phyloP scores from a whole-genome alignment of 2,113 vertebrate genomes.

The Copsychus sechellarum region DNA sequence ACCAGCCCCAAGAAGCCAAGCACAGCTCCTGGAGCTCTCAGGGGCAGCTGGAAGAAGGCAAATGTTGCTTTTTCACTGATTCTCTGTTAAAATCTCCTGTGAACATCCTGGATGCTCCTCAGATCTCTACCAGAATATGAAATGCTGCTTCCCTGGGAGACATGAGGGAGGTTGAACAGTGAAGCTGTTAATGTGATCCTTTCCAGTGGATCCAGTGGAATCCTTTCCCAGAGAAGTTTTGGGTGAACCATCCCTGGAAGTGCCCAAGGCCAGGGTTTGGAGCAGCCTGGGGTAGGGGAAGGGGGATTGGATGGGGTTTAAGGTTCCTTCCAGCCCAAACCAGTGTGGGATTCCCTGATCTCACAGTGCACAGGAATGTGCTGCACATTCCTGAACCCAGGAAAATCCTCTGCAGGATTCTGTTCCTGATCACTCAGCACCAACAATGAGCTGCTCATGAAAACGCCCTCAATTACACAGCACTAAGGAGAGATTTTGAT shows the following conservation, averaged over 20 bases:
- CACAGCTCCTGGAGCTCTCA: neutral
- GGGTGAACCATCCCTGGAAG: neutral
- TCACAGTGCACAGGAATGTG: neutral
- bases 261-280: neutral
- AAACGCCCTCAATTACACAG: neutral
- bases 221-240: neutral
- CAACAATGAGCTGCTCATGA: neutral
- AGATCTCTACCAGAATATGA: neutral
- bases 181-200: neutral
- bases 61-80: neutral
- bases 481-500: neutral
- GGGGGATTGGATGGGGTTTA: neutral
- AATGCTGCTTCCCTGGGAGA: neutral
- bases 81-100: neutral
- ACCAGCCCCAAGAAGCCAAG: neutral
- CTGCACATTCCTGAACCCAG: neutral
- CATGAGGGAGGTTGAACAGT: neutral
- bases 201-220: neutral
- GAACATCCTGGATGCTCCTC: neutral
- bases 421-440: neutral
- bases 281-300: accelerated
- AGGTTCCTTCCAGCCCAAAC: neutral
- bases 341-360: neutral
- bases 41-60: neutral
- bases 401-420: neutral